phyloP scores from a whole-genome alignment of 2,797 vertebrate species.

The Meda fulgida region DNA sequence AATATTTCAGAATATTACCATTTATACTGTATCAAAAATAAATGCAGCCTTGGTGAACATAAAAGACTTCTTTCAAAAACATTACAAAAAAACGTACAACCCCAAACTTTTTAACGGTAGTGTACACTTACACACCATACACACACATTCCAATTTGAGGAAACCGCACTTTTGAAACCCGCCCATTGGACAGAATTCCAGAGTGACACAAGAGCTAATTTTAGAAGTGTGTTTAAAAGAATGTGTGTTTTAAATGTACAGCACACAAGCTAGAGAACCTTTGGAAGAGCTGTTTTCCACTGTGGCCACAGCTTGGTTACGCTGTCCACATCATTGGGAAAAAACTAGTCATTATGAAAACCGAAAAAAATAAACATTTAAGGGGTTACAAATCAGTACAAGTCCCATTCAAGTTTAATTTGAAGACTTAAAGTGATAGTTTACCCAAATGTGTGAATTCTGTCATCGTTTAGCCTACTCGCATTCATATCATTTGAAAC shows the following conservation, averaged over 20 bases:
- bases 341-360: constrained; percentile 17
- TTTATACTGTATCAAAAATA: not conserved
- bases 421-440: not conserved
- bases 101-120: not conserved
- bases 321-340: constrained; percentile 2
- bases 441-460: not conserved
- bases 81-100: not conserved
- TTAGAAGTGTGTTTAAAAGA: constrained; percentile 57
- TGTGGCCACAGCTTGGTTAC: not conserved
- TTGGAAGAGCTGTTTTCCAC: constrained; percentile 23
- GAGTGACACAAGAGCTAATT: constrained; percentile 56
- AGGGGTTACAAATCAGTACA: constrained; percentile 9
- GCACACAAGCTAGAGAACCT: not conserved
- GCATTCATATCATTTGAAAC: not conserved
- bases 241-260: constrained; percentile 54
- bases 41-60: not conserved
- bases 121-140: constrained; percentile 28
- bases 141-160: constrained; percentile 24
- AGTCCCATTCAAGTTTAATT: not conserved
- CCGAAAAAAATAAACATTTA: not conserved
- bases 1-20: not conserved
- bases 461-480: not conserved
- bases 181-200: constrained; percentile 31
- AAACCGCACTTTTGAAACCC: constrained; percentile 38
- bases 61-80: not conserved